Percentiles rank a stretch among this genome's conserved stretches.
These are phyloP conservation scores for Agriopis marginaria DNA, from an alignment of 2,888 invertebrate genomes.

Conservation along the genomic window DNA sequence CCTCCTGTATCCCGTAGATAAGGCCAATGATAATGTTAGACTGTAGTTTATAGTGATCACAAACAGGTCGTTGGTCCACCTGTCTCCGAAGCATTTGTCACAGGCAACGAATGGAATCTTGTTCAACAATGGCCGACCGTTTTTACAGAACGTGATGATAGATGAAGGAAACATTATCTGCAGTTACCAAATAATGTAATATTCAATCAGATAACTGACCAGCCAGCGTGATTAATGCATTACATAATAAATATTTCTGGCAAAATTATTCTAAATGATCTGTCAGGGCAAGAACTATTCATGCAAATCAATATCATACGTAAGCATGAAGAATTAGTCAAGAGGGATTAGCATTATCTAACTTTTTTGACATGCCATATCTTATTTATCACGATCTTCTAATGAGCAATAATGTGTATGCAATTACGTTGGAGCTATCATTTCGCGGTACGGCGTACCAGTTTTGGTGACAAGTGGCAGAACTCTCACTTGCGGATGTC, in stretches of 20 bases:
- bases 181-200: conserved; percentile 21
- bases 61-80: conserved; percentile 39
- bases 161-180: conserved; percentile 16
- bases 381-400: conserved; percentile 31
- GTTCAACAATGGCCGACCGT: conserved; percentile 16
- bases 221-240: conserved; percentile 22
- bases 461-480: conserved; percentile 82
- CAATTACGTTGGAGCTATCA: conserved; percentile 71
- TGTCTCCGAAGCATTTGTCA: conserved; percentile 34
- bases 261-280: conserved; percentile 36
- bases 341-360: conserved; percentile 35
- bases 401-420: conserved; percentile 60
- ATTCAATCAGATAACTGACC: conserved; percentile 27
- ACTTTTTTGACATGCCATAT: conserved; percentile 35
- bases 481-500: conserved; percentile 85
- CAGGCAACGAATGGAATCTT: conserved; percentile 30
- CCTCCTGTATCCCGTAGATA: conserved; percentile 2
- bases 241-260: conserved; percentile 29
- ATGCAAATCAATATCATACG: conserved; percentile 32
- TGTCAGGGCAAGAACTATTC: conserved; percentile 31
- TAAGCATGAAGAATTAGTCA: conserved; percentile 32
- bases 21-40: conserved; percentile 2
- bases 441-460: conserved; percentile 73
- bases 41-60: conserved; percentile 30
- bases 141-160: conserved; percentile 23